phyloP scores from a whole-genome alignment of 2,888 invertebrate species.

The Lomographa bimaculata region DNA sequence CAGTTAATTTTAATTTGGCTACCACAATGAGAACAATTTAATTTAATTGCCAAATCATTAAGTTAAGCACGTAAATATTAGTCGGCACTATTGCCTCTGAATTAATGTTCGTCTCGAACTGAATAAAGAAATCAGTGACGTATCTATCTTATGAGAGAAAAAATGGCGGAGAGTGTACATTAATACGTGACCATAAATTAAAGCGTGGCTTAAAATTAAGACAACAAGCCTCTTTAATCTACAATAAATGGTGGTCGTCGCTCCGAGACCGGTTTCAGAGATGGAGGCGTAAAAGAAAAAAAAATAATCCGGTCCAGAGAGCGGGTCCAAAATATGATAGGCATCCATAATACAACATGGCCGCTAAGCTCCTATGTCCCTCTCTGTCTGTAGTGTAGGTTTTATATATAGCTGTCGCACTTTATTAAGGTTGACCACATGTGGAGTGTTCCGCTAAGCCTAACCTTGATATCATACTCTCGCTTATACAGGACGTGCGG shows the following conservation, averaged over 20 bases:
- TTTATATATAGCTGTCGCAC: slow-evolving; percentile 64
- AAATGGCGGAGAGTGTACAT: slow-evolving; percentile 74
- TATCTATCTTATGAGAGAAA: slow-evolving; percentile 64
- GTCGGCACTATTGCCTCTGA: slow-evolving; percentile 69
- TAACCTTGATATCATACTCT: slow-evolving; percentile 84
- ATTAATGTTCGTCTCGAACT: slow-evolving; percentile 62
- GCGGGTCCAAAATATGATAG: slow-evolving; percentile 84
- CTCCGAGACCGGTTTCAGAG: slow-evolving; percentile 76
- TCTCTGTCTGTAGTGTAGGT: slow-evolving; percentile 57
- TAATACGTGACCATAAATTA: slow-evolving; percentile 81
- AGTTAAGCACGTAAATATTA: slow-evolving; percentile 80
- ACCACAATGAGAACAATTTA: slow-evolving; percentile 79
- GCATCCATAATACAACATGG: slow-evolving; percentile 84
- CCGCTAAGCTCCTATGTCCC: slow-evolving; percentile 75
- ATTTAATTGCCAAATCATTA: slow-evolving; percentile 83
- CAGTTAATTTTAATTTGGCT: slow-evolving; percentile 79
- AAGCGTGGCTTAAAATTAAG: slow-evolving; percentile 83
- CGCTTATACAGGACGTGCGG: slow-evolving; percentile 66
- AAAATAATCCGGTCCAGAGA: slow-evolving; percentile 80
- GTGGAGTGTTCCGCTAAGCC: slow-evolving; percentile 83
- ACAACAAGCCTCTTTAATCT: slow-evolving; percentile 84
- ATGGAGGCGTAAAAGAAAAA: slow-evolving; percentile 76
- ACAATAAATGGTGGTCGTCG: slow-evolving; percentile 82
- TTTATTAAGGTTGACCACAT: slow-evolving; percentile 83
- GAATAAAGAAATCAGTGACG: slow-evolving; percentile 78